phyloP scores from a whole-genome alignment of 2,113 vertebrate species.

The Aegithalos caudatus region DNA sequence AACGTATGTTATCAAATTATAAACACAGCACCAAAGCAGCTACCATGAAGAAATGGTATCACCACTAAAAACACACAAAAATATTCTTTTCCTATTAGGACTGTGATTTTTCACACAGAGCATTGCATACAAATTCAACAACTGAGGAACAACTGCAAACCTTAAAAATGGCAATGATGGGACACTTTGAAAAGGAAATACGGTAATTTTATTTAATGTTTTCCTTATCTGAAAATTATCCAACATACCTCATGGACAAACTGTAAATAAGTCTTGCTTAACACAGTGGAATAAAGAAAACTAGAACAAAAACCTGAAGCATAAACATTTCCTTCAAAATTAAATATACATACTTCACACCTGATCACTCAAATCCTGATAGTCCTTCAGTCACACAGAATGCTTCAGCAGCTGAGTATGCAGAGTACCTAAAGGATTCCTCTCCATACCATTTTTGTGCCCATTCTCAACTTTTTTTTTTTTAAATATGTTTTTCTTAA shows the following conservation, averaged over 20 bases:
- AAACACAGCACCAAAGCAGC: background rate
- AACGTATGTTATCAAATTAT: background rate
- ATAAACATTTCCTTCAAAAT: background rate
- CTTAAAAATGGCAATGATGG: background rate
- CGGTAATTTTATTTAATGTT: background rate
- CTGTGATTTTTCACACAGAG: background rate
- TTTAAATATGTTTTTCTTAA: background rate
- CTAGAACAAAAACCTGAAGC: background rate
- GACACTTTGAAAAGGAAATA: background rate
- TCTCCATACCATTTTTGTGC: background rate
- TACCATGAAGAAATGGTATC: background rate
- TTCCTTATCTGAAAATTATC: background rate
- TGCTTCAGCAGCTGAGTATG: background rate
- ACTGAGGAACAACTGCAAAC: background rate
- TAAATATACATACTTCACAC: background rate
- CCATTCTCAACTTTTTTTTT: accelerated
- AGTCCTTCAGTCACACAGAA: background rate
- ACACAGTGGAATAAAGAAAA: background rate
- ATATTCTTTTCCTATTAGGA: background rate
- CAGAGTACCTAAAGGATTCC: background rate
- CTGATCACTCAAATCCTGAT: background rate
- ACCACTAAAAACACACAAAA: background rate
- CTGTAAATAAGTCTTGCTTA: background rate
- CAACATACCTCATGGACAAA: background rate
- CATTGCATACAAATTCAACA: background rate